Percentiles rank a stretch among this genome's conserved stretches.
Conservation (phyloP, 1,140 invertebrate genomes). For the Adoxophyes honmai region DNA sequence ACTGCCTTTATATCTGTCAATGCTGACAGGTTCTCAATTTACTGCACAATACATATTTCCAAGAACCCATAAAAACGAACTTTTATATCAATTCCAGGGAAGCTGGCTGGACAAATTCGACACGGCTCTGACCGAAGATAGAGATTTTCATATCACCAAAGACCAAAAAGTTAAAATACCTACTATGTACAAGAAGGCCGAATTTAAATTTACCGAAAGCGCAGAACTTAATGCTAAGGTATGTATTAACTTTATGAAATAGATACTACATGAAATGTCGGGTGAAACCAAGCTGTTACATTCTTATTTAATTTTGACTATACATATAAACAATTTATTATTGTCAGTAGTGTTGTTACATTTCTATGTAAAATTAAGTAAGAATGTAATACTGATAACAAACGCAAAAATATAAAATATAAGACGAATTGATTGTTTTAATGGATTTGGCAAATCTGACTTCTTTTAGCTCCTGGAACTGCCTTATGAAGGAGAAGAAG, state of each 20-base stretch:
- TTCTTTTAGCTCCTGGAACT: conserved; percentile 51
- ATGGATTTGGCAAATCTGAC: too few species aligned
- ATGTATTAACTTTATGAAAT: background rate
- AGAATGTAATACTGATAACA: too few species aligned
- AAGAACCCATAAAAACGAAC: background rate
- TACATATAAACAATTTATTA: too few species aligned
- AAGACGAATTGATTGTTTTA: too few species aligned
- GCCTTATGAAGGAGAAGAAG: conserved; percentile 46
- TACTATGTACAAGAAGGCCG: conserved; percentile 41
- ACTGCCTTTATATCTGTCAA: too few species aligned
- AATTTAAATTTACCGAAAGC: conserved; percentile 45
- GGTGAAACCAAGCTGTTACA: background rate
- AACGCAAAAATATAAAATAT: too few species aligned
- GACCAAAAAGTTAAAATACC: conserved; percentile 43
- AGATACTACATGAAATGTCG: background rate
- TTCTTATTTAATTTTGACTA: too few species aligned
- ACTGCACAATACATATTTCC: too few species aligned
- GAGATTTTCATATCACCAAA: conserved; percentile 47
- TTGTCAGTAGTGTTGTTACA: too few species aligned
- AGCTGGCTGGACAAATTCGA: conserved; percentile 46
- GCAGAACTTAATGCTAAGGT: conserved; percentile 53
- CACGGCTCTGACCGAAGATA: conserved; percentile 28
- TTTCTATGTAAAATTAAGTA: too few species aligned
- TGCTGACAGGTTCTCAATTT: too few species aligned
- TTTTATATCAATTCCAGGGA: conserved; percentile 40